Conservation (phyloP, 2,888 invertebrate genomes). For the Cheilosia grossa region DNA sequence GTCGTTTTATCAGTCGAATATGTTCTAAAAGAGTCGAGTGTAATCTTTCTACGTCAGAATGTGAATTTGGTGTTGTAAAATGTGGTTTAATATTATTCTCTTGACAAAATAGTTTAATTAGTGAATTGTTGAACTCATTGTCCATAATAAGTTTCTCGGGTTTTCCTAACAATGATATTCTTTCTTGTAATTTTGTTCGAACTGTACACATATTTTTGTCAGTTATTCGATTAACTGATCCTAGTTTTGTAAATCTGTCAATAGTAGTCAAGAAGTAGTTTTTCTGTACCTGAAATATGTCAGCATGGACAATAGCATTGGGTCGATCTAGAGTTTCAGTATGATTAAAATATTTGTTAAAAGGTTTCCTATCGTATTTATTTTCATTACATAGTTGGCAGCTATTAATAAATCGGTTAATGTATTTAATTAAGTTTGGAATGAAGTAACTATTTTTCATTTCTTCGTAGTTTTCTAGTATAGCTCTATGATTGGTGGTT, state of each 20-base stretch:
- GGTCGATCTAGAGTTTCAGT: constrained; percentile 25
- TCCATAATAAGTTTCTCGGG: constrained; percentile 35
- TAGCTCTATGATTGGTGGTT: background rate
- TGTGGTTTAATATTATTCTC: no score
- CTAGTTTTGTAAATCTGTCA: no score
- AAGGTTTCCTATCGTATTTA: constrained; percentile 5
- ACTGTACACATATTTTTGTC: constrained; percentile 22
- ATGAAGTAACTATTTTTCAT: constrained; percentile 30
- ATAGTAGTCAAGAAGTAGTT: background rate
- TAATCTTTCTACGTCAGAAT: no score
- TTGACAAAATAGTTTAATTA: no score
- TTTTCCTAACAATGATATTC: constrained; percentile 43
- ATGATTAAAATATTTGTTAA: constrained; percentile 41
- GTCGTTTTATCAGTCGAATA: no score
- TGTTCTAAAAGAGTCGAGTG: no score
- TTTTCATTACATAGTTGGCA: constrained; percentile 40
- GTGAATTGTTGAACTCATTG: no score
- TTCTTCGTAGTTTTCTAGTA: constrained; percentile 32
- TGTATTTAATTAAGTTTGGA: constrained; percentile 37
- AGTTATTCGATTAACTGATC: no score
- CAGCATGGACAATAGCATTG: no score
- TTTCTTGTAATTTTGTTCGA: constrained; percentile 25
- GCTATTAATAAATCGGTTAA: constrained; percentile 34
- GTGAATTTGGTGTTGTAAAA: no score
- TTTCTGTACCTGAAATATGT: no score